Percentiles rank a stretch among this genome's conserved stretches.
These are phyloP conservation scores for Cetonia aurata DNA, from an alignment of 2,888 invertebrate species.

Conservation along the genomic window DNA sequence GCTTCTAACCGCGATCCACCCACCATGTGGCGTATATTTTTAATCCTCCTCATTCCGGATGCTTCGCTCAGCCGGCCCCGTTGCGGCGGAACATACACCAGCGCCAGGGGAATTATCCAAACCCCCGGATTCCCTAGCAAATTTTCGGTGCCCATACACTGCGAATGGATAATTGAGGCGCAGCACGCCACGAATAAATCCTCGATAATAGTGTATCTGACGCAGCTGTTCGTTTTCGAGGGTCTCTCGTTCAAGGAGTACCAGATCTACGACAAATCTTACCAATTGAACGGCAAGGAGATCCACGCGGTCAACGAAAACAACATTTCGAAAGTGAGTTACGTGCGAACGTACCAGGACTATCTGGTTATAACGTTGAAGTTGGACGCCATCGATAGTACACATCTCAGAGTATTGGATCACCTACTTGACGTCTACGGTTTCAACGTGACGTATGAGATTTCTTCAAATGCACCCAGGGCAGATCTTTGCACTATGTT, in stretches of 20 bases:
- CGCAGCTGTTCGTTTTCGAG: constrained; percentile 87
- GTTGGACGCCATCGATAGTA: constrained; percentile 78
- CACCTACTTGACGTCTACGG: constrained; percentile 88
- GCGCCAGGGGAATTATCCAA: constrained; percentile 78
- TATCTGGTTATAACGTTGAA: constrained; percentile 84
- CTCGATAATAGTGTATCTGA: constrained; percentile 87
- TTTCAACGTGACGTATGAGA: constrained; percentile 93
- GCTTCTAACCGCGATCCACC: constrained; percentile 37
- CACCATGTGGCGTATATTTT: constrained; percentile 44
- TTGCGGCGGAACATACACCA: constrained; percentile 78
- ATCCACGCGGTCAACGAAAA: constrained; percentile 71
- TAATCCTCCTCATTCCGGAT: constrained; percentile 44
- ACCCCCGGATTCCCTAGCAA: constrained; percentile 88
- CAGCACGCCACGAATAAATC: constrained; percentile 72
- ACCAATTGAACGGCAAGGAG: constrained; percentile 68
- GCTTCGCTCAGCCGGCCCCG: constrained; percentile 56
- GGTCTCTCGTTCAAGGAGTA: constrained; percentile 84
- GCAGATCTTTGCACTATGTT: constrained; percentile 80
- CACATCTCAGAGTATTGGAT: constrained; percentile 83
- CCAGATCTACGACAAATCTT: constrained; percentile 51
- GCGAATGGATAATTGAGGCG: constrained; percentile 91
- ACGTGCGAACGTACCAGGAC: constrained; percentile 75
- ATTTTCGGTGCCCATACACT: constrained; percentile 83
- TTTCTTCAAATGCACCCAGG: constrained; percentile 71
- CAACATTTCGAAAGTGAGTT: constrained; percentile 77